A percentile compares a stretch with the other conserved stretches of the same genome.
Evolutionary conservation across 2,113 vertebrate species (phyloP).

Genomic region (Rattus rattus): DNA sequence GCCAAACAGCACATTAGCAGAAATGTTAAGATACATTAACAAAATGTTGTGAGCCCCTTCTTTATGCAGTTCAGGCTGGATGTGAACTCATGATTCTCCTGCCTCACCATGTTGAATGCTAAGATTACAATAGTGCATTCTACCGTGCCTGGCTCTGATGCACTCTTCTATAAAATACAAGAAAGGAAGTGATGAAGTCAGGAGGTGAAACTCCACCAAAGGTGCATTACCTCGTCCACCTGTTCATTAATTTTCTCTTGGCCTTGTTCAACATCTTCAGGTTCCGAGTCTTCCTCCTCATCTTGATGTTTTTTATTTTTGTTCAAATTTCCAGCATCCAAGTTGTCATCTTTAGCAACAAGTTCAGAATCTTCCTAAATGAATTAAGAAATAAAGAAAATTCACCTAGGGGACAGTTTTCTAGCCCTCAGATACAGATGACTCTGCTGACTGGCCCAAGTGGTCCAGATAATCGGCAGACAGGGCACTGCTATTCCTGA

Average conservation of each 20-base stretch:
- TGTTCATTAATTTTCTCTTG: constrained; percentile 95
- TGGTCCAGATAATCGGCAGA: background rate
- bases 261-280: constrained; percentile 76
- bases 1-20: background rate
- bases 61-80: background rate
- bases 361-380: constrained; percentile 93
- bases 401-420: background rate
- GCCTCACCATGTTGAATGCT: background rate
- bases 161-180: background rate
- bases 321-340: constrained; percentile 88
- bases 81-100: background rate
- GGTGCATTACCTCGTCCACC: constrained; percentile 92
- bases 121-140: background rate
- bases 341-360: constrained; percentile 95
- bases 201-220: background rate
- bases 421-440: background rate
- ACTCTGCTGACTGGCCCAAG: background rate
- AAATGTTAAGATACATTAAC: background rate
- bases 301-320: constrained; percentile 90
- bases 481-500: rapidly evolving
- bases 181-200: background rate
- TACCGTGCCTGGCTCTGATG: background rate
- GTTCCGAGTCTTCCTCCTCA: constrained; percentile 80
- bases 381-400: constrained; percentile 12
- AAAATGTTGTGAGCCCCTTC: background rate